These are phyloP conservation scores for Hetaerina titia DNA, from an alignment of 2,888 invertebrate species.

Conservation along the genomic window DNA sequence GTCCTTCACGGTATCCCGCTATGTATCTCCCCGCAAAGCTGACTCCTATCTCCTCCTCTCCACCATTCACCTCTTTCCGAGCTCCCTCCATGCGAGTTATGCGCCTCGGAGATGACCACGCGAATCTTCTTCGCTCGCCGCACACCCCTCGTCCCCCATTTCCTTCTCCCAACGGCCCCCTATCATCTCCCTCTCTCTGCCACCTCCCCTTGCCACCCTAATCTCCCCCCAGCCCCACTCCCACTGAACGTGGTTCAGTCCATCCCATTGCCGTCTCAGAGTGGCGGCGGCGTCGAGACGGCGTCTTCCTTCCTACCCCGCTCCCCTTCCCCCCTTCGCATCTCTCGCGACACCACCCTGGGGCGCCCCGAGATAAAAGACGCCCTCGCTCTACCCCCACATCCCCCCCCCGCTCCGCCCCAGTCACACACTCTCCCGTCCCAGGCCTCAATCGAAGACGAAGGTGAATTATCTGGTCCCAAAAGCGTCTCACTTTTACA, in stretches of 20 bases:
- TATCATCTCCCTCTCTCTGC: background rate
- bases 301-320: background rate
- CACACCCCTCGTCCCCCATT: background rate
- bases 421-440: background rate
- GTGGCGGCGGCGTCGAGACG: constrained; percentile 38
- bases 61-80: background rate
- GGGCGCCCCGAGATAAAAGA: constrained; percentile 13
- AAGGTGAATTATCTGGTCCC: no score
- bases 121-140: background rate
- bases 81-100: background rate
- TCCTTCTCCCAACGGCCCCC: background rate
- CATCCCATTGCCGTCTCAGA: background rate
- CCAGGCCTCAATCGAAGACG: no score
- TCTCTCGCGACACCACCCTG: background rate
- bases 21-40: background rate
- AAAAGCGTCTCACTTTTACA: no score
- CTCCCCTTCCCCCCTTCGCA: background rate
- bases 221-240: background rate
- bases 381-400: background rate
- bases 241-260: background rate
- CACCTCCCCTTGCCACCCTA: background rate
- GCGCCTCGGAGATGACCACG: background rate
- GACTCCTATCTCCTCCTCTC: background rate
- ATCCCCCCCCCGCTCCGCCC: background rate
- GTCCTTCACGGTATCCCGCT: background rate